These are phyloP conservation scores for Micrasema longulum DNA, from an alignment of 1,140 invertebrate genomes.

Conservation along the genomic window DNA sequence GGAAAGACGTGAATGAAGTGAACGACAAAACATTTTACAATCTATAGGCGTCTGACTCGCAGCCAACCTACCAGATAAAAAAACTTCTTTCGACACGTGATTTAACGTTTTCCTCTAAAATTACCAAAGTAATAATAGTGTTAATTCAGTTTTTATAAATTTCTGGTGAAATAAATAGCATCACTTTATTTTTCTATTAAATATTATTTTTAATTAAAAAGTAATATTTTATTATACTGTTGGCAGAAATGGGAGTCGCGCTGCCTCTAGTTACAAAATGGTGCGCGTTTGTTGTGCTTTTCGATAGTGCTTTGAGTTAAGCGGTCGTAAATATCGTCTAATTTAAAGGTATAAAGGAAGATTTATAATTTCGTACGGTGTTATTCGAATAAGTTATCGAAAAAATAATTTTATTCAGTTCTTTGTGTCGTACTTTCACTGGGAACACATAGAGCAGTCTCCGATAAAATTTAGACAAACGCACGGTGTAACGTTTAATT, in stretches of 20 bases:
- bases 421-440: slow-evolving; percentile 35
- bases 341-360: slow-evolving; percentile 52
- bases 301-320: slow-evolving; percentile 44
- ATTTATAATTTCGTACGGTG: slow-evolving; percentile 22
- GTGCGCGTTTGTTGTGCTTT: slow-evolving; percentile 69
- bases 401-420: background rate
- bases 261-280: slow-evolving; percentile 65
- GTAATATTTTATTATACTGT: slow-evolving; percentile 38
- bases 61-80: slow-evolving; percentile 47
- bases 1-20: too few species aligned
- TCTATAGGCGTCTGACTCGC: slow-evolving; percentile 34
- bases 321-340: slow-evolving; percentile 41
- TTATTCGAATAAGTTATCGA: slow-evolving; percentile 2
- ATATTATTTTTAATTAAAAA: slow-evolving; percentile 37
- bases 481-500: slow-evolving; percentile 47
- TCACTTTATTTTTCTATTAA: too few species aligned
- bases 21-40: too few species aligned
- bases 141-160: too few species aligned
- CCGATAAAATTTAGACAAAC: slow-evolving; percentile 44
- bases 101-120: too few species aligned
- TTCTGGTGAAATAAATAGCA: too few species aligned
- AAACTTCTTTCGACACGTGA: too few species aligned
- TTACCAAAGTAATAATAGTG: too few species aligned
- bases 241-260: slow-evolving; percentile 49
- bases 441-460: slow-evolving; percentile 27